Evolutionary conservation across 2,113 vertebrate species (phyloP).

Genomic region (Eupsittula cactorum): DNA sequence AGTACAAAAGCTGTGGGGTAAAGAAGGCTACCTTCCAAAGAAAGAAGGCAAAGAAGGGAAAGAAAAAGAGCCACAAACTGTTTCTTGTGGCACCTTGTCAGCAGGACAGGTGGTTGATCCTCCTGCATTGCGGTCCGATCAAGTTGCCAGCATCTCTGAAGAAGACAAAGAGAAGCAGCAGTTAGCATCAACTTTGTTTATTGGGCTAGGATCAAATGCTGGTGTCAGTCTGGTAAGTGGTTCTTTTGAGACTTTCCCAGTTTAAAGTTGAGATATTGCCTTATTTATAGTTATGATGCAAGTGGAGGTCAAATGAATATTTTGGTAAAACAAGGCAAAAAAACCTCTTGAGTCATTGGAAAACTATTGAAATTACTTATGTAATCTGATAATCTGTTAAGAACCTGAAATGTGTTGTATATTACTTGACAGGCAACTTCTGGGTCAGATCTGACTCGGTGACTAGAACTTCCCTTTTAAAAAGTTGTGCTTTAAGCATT

Average conservation of each 20-base stretch:
- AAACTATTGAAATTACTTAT: neutral
- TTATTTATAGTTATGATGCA: neutral
- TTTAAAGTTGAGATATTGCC: neutral
- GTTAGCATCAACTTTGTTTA: conserved; percentile 89
- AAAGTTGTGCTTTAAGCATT: neutral
- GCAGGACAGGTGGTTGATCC: conserved; percentile 44
- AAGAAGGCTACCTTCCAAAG: conserved; percentile 90
- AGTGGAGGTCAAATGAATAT: neutral
- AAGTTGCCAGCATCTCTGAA: conserved; percentile 50
- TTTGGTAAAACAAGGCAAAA: neutral
- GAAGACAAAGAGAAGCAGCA: conserved; percentile 85
- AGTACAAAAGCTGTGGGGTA: conserved; percentile 91
- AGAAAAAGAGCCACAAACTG: conserved; percentile 36
- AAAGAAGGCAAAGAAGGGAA: conserved; percentile 74
- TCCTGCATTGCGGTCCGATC: neutral
- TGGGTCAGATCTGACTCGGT: neutral
- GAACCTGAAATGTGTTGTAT: neutral
- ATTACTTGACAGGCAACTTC: neutral
- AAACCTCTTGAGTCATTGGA: rapidly evolving
- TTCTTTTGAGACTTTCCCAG: neutral
- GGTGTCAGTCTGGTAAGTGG: conserved; percentile 83
- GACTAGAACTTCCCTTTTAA: neutral
- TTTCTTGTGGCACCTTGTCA: conserved; percentile 46
- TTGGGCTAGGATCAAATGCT: conserved; percentile 84
- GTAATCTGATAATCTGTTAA: neutral